A percentile compares a stretch with the other conserved stretches of the same genome.
Conservation (phyloP, 1,140 invertebrate genomes). For the Sarcophaga peregrina region DNA sequence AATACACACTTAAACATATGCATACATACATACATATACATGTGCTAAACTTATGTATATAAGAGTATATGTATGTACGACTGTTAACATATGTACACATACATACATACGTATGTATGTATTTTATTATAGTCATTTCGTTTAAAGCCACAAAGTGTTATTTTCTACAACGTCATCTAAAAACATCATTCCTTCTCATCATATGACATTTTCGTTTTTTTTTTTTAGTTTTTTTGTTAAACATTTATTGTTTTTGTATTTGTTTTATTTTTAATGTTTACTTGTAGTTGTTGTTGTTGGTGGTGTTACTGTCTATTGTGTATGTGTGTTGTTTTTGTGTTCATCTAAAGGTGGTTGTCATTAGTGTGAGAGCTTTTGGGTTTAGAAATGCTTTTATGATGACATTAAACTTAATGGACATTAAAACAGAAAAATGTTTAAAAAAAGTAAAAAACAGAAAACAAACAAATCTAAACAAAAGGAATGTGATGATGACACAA, state of each 20-base stretch:
- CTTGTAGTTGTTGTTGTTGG: no score
- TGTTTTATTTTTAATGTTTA: no score
- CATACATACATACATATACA: background rate
- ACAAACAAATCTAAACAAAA: conserved; percentile 40
- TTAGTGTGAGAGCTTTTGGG: conserved; percentile 26
- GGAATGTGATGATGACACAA: background rate
- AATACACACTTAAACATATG: background rate
- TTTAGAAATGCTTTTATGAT: conserved; percentile 38
- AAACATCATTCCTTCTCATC: conserved; percentile 1
- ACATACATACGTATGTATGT: background rate
- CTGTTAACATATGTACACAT: background rate
- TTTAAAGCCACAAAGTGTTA: conserved; percentile 20
- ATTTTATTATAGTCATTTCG: background rate
- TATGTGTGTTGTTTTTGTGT: background rate
- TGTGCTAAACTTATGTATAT: no score
- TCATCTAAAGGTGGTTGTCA: conserved; percentile 17
- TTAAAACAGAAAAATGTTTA: conserved; percentile 21
- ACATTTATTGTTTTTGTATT: no score
- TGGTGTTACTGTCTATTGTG: background rate
- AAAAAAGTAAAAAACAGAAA: background rate
- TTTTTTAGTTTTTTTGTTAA: no score
- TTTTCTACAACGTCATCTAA: background rate
- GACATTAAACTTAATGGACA: conserved; percentile 44
- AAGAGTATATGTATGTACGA: no score
- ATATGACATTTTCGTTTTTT: background rate